A percentile compares a stretch with the other conserved stretches of the same genome.
These are phyloP conservation scores for Lepidurus apus DNA, from an alignment of 1,140 invertebrate genomes.

Conservation along the genomic window DNA sequence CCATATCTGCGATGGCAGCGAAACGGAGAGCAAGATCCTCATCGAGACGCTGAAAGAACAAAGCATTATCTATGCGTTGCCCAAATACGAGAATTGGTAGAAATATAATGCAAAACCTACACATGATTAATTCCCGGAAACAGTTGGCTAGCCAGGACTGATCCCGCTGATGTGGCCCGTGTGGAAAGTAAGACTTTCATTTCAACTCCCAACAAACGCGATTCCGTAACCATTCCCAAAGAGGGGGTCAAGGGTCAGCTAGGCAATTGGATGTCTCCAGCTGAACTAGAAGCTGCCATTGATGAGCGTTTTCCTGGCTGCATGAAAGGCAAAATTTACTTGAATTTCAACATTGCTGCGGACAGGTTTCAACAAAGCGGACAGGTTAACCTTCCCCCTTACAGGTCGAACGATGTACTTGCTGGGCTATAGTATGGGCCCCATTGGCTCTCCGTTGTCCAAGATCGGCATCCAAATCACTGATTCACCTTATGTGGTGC, in stretches of 20 bases:
- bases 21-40: conserved; percentile 49
- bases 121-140: conserved; percentile 35
- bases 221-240: conserved; percentile 72
- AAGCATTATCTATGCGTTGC: conserved; percentile 48
- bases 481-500: conserved; percentile 95
- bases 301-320: conserved; percentile 85
- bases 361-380: too few relatives aligned
- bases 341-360: background rate
- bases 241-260: conserved; percentile 71
- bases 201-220: conserved; percentile 69
- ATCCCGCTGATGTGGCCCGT: conserved; percentile 93
- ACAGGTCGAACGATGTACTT: conserved; percentile 95
- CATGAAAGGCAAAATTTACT: conserved; percentile 68
- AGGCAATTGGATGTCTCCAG: conserved; percentile 91
- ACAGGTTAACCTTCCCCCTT: conserved; percentile 29
- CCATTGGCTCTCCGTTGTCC: conserved; percentile 84
- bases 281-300: conserved; percentile 76
- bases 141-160: conserved; percentile 88
- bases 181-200: conserved; percentile 96
- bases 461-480: conserved; percentile 97
- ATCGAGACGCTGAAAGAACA: conserved; percentile 39
- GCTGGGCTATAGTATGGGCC: conserved; percentile 95
- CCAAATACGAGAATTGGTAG: conserved; percentile 55
- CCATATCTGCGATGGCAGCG: conserved; percentile 55
- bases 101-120: conserved; percentile 49